These are phyloP conservation scores for Eumaeus atala DNA, from an alignment of 1,140 invertebrate species.

Conservation along the genomic window DNA sequence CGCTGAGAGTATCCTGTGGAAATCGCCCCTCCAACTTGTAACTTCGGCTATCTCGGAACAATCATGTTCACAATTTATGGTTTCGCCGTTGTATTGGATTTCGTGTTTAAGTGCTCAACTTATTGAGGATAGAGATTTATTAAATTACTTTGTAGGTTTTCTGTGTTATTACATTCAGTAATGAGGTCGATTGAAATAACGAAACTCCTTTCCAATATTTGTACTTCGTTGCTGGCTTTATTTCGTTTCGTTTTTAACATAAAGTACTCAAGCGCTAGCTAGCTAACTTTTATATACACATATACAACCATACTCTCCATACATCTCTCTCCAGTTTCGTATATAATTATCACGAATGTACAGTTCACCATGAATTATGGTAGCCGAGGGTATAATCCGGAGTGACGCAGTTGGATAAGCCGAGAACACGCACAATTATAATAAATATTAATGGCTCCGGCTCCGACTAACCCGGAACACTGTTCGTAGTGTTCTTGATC, in stretches of 20 bases:
- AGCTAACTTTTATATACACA: no score
- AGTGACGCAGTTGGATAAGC: constrained; percentile 6
- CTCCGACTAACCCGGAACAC: not conserved
- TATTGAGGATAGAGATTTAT: constrained; percentile 7
- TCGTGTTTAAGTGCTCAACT: not conserved
- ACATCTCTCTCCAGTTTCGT: no score
- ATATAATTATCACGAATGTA: no score
- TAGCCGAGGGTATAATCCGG: not conserved
- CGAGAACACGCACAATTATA: constrained; percentile 1
- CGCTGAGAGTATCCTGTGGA: constrained; percentile 10
- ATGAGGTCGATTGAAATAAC: no score
- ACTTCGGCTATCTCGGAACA: constrained; percentile 12
- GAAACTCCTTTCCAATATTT: no score
- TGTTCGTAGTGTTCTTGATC: no score
- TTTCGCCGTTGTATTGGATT: constrained; percentile 5
- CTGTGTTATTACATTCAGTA: not conserved
- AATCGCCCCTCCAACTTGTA: constrained; percentile 15
- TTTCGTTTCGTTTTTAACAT: no score
- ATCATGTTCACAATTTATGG: constrained; percentile 6
- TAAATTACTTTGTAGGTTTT: not conserved
- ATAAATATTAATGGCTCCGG: constrained; percentile 4
- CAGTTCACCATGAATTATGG: no score
- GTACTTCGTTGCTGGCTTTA: no score
- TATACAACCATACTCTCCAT: no score
- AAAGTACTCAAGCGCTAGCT: no score